Evolutionary conservation across 1,140 invertebrate species (phyloP).

Genomic region (Drosophila ficusphila): DNA sequence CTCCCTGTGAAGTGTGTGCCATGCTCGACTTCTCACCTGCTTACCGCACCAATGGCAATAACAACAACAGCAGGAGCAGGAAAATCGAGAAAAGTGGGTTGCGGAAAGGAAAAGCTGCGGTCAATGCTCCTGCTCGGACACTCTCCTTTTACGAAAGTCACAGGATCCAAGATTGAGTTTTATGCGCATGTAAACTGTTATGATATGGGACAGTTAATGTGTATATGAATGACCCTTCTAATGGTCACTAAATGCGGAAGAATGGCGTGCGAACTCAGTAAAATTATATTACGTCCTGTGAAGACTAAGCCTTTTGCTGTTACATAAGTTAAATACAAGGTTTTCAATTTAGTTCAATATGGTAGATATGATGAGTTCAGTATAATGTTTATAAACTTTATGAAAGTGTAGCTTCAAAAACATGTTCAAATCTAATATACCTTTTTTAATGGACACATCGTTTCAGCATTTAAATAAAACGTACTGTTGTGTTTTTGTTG

Average conservation of each 20-base stretch:
- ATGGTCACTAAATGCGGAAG: slow-evolving; percentile 7
- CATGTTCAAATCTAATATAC: too few species aligned
- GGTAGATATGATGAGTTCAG: too few species aligned
- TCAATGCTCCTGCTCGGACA: slow-evolving; percentile 23
- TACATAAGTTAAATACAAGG: too few species aligned
- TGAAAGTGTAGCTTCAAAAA: too few species aligned
- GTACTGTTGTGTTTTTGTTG: too few species aligned
- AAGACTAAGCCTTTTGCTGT: not conserved
- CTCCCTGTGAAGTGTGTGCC: slow-evolving; percentile 35
- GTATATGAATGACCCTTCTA: slow-evolving; percentile 12
- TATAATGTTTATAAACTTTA: too few species aligned
- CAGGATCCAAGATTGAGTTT: slow-evolving; percentile 24
- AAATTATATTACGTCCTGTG: slow-evolving; percentile 11
- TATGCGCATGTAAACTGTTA: slow-evolving; percentile 38
- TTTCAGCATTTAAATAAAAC: too few species aligned
- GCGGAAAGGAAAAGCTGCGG: not conserved
- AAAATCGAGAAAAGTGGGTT: slow-evolving; percentile 1
- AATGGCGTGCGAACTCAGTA: slow-evolving; percentile 10
- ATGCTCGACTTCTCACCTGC: slow-evolving; percentile 43
- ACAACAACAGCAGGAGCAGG: slow-evolving; percentile 5
- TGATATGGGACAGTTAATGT: slow-evolving; percentile 24
- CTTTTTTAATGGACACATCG: too few species aligned
- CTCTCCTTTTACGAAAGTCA: slow-evolving; percentile 8
- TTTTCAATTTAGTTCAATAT: not conserved
- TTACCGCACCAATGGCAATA: slow-evolving; percentile 34